These are phyloP conservation scores for Lottia scabra DNA, from an alignment of 2,888 invertebrate species.

Conservation along the genomic window DNA sequence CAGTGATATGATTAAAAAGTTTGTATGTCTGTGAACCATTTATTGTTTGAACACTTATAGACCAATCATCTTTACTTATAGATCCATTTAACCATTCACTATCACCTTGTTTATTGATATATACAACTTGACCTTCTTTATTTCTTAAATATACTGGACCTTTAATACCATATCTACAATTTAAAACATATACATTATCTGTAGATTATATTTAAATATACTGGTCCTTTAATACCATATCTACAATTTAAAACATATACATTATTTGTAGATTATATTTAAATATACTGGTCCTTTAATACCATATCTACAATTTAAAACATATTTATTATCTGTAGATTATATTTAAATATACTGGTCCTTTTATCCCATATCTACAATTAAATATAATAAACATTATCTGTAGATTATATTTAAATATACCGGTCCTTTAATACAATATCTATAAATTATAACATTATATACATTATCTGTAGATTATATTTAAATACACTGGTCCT, in stretches of 20 bases:
- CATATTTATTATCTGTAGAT: no score
- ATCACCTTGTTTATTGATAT: constrained; percentile 31
- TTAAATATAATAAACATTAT: no score
- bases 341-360: no score
- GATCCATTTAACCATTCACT: constrained; percentile 53
- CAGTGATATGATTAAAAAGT: constrained; percentile 66
- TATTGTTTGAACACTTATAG: constrained; percentile 48
- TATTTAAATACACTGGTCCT: constrained; percentile 63
- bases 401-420: no score
- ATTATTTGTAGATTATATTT: no score
- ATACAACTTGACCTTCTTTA: constrained; percentile 57
- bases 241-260: constrained; percentile 28
- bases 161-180: constrained; percentile 65
- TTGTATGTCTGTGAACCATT: constrained; percentile 55
- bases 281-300: no score
- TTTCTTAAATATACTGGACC: constrained; percentile 63
- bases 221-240: constrained; percentile 67
- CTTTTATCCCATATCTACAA: no score
- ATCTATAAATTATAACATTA: no score
- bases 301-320: no score
- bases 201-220: constrained; percentile 39
- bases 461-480: no score
- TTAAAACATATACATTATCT: background rate
- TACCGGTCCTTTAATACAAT: no score
- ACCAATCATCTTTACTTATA: constrained; percentile 36